phyloP scores from a whole-genome alignment of 2,888 invertebrate genomes.

The Hylaea fasciaria region DNA sequence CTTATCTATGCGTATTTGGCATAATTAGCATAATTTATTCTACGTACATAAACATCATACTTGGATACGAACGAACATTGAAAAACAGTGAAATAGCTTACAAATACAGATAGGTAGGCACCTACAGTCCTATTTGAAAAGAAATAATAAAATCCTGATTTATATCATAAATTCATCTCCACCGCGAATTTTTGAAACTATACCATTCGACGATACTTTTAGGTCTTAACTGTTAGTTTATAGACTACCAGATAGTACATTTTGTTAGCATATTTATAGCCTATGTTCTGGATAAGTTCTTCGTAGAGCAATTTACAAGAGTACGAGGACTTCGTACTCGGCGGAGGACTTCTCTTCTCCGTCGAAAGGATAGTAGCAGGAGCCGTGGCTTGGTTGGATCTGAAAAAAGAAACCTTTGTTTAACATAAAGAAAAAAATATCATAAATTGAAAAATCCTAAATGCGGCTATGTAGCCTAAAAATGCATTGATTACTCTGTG shows the following conservation, averaged over 20 bases:
- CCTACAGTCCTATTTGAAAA: neutral
- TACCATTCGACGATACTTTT: no score
- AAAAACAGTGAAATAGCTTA: slow-evolving; percentile 2
- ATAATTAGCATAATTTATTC: slow-evolving; percentile 17
- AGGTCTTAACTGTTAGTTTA: no score
- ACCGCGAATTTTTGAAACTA: no score
- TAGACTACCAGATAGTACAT: no score
- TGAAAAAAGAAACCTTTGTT: slow-evolving; percentile 66
- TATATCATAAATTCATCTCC: neutral
- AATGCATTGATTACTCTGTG: no score
- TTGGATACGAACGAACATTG: slow-evolving; percentile 2
- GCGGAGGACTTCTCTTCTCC: slow-evolving; percentile 87
- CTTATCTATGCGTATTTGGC: slow-evolving; percentile 7
- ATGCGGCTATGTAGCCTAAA: no score
- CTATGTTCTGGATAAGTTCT: neutral
- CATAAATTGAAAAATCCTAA: no score
- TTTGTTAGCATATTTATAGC: neutral
- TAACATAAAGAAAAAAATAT: no score
- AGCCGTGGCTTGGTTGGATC: slow-evolving; percentile 87
- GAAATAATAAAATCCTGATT: neutral
- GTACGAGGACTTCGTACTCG: slow-evolving; percentile 89
- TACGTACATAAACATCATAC: slow-evolving; percentile 3
- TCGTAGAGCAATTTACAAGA: slow-evolving; percentile 55
- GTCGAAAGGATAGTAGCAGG: slow-evolving; percentile 87
- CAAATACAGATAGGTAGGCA: no score